Evolutionary conservation across 2,797 vertebrate genomes (phyloP), one percentile per base, ranked within the genome.

Genomic region (Leptoclinus maculatus): DNA sequence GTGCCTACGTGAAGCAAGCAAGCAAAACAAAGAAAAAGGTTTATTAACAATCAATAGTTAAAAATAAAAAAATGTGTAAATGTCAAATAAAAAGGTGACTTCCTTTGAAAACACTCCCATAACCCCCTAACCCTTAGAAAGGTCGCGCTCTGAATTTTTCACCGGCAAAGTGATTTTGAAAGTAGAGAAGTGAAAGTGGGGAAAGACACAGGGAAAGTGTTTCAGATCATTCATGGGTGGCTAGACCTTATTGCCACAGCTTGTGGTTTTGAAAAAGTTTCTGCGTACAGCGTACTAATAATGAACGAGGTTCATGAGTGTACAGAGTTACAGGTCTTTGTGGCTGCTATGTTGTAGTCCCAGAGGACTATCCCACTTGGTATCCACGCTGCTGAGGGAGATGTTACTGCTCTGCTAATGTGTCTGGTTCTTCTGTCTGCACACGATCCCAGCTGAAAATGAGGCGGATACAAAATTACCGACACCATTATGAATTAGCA

Each of bases 231-330:
- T 80, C 60, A 78, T 63, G 45, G 58, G 87, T 81, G 88, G 90
- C 86, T 65, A 59, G 71, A 87, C 43, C 78, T 84, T 83, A 86
- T 83, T 90, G 66, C 81, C 79, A 78, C 65, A 27, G 34, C 80
- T 92, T 94, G 93, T 93, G 91, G 90, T 93, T 92, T 89, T 78
- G 74, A 65, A 85, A 78, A 83, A 63, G 76, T 85, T 88, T 83
- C 81, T 71, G 32, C 57, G 58, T 65, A 60, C 39, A 78, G 38
- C 9, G 3, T 16, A 39, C 13, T 67, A 71, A 82, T 75, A 82
- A 64, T 71, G 54, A 89, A 76, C 79, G 53, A 66, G 8, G 14
- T 77, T 53, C 51, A 58, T 58, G 66, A 78, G 41, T 74, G 36
- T 21, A 70, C 59, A 14, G 56, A 73, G 65, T 67, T 75, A 51